A percentile compares a stretch with the other conserved stretches of the same genome.
Conservation (phyloP, 2,113 vertebrate species). For the Thalassoma bifasciatum region DNA sequence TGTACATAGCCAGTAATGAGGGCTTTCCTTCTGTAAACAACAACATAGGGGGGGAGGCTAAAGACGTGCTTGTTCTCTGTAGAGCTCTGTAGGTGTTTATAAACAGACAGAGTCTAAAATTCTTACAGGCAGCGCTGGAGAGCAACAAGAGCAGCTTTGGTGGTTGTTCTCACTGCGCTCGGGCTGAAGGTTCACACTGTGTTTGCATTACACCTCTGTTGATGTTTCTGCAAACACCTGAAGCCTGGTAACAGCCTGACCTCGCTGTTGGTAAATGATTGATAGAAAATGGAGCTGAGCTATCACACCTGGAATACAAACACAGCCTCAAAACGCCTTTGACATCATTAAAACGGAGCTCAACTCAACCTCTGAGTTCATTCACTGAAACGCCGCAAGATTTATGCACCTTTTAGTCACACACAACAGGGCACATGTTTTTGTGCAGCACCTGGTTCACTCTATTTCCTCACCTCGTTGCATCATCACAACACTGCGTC, state of each 20-base stretch:
- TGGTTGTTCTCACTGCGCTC: conserved; percentile 10
- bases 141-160: background rate
- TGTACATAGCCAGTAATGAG: conserved; percentile 71
- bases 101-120: conserved; percentile 8
- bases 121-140: background rate
- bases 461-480: conserved; percentile 6
- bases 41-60: conserved; percentile 45
- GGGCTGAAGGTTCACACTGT: conserved; percentile 8
- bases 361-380: background rate
- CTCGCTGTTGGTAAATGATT: conserved; percentile 51
- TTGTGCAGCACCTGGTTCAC: conserved; percentile 29
- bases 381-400: background rate
- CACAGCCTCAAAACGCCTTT: conserved; percentile 16
- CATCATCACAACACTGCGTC: conserved; percentile 38
- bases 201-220: conserved; percentile 44
- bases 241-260: conserved; percentile 27
- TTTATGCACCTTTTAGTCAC: background rate
- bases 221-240: conserved; percentile 33
- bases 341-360: background rate
- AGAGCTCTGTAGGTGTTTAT: conserved; percentile 4
- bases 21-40: conserved; percentile 74
- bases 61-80: conserved; percentile 20
- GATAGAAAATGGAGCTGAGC: conserved; percentile 21
- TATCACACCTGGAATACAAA: conserved; percentile 57
- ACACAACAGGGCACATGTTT: conserved; percentile 11